These are phyloP conservation scores for Nanorana parkeri DNA, from an alignment of 2,113 vertebrate species.

Conservation along the genomic window DNA sequence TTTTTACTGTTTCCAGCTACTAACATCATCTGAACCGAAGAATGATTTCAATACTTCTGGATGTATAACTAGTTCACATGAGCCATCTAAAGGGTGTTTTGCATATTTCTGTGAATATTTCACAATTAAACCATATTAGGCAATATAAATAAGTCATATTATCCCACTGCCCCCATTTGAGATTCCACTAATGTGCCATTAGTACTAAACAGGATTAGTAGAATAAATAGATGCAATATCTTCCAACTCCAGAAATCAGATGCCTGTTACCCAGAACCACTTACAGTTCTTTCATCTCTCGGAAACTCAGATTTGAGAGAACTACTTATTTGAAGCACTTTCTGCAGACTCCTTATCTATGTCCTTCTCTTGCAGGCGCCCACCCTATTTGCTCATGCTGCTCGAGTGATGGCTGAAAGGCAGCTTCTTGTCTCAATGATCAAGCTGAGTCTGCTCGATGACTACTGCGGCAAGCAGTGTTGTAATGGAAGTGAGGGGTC, in stretches of 20 bases:
- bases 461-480: not conserved
- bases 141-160: not conserved
- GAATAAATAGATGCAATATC: not conserved
- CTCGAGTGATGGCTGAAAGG: not conserved
- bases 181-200: conserved; percentile 1
- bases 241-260: conserved; percentile 4
- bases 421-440: not conserved
- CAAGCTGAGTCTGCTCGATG: not conserved
- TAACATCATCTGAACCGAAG: too few relatives aligned
- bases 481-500: not conserved
- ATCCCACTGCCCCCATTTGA: not conserved
- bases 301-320: conserved; percentile 20
- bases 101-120: too few relatives aligned
- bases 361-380: conserved; percentile 6
- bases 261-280: not conserved
- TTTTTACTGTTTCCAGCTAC: too few relatives aligned
- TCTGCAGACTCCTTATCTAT: conserved; percentile 9
- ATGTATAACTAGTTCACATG: too few relatives aligned
- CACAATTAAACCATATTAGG: not conserved
- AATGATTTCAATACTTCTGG: too few relatives aligned
- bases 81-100: too few relatives aligned
- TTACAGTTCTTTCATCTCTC: not conserved
- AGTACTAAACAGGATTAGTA: not conserved
- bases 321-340: conserved; percentile 17
- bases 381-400: not conserved